Evolutionary conservation across 2,888 invertebrate genomes (phyloP).

Genomic region (Lasioglossum malachurum): DNA sequence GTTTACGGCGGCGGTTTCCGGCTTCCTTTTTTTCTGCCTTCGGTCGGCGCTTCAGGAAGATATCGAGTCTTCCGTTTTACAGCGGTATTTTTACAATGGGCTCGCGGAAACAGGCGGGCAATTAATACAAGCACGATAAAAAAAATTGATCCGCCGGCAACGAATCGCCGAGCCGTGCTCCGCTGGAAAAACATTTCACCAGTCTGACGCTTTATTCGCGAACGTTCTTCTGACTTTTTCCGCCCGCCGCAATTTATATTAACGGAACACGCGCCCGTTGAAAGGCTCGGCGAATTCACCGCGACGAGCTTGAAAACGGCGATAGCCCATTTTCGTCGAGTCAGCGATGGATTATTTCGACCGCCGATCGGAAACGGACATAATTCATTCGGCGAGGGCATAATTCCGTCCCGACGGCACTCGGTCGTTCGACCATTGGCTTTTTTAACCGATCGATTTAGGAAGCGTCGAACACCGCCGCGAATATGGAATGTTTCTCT

Average conservation of each 20-base stretch:
- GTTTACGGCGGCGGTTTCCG: background rate
- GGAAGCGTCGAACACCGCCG: background rate
- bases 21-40: background rate
- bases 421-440: conserved; percentile 17
- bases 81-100: background rate
- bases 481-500: conserved; percentile 8
- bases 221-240: background rate
- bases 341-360: conserved; percentile 58
- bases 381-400: conserved; percentile 54
- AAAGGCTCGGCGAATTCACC: conserved; percentile 27
- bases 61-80: background rate
- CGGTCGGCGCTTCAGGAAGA: background rate
- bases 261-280: conserved; percentile 10
- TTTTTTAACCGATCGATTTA: conserved; percentile 45
- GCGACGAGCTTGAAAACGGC: conserved; percentile 34
- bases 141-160: conserved; percentile 10
- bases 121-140: conserved; percentile 9
- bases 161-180: background rate
- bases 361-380: conserved; percentile 45
- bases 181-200: conserved; percentile 1
- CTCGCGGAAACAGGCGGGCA: background rate
- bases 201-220: background rate
- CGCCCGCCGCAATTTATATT: conserved; percentile 2
- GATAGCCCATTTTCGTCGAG: conserved; percentile 49
- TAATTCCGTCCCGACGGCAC: conserved; percentile 39